Base-by-base conservation (phyloP, 2,888 invertebrate species). In the Andrena bicolor region DNA sequence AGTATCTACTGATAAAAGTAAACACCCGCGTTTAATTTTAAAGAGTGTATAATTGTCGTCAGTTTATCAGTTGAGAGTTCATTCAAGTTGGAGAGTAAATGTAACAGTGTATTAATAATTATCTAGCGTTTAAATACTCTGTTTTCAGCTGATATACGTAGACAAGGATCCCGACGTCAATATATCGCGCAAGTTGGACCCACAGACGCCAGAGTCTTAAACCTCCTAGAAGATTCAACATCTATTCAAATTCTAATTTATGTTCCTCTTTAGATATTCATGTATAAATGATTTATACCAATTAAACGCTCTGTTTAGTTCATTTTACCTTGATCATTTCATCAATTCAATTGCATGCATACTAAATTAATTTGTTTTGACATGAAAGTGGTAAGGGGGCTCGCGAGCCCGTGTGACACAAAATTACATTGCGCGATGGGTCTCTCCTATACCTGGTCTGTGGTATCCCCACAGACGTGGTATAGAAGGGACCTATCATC, bases 121-220 rank as follows among this genome's bases (percentile, higher is more conserved):
- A 6, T 32, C 23, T 16, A 63, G 26, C 6, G 32, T 10, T 26
- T 23, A 28, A 56, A 75, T 71, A 41, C 35, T 76, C 20, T 66
- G 58, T 69, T 90, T 88, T 20, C 83, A 91, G 91, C 61, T 91
- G 53, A 86, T 74, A 53, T 91, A 91, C 76, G 73, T 90, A 75
- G 91, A 91, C 69, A 87, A 90, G 74, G 76, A 82, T 0, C 63
- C 74, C 7, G 65, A 32, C 23, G 56, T 68, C 16, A 53, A 49
- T 28, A 28, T 26, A 3, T 49, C 65, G 16, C 61, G 64, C 35
- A 87, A 81, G 48, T 13, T 76, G 10, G 81, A 76, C 28, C 6
- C 20, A 2, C 63, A 72, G 30, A 53, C 32, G n/a, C 77, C 70
- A 32, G 82, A 77, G 28, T 41, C 60, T 16, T 74, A 35, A 76